These are phyloP conservation scores for Fabriciana adippe DNA, from an alignment of 2,888 invertebrate genomes.

Conservation along the genomic window DNA sequence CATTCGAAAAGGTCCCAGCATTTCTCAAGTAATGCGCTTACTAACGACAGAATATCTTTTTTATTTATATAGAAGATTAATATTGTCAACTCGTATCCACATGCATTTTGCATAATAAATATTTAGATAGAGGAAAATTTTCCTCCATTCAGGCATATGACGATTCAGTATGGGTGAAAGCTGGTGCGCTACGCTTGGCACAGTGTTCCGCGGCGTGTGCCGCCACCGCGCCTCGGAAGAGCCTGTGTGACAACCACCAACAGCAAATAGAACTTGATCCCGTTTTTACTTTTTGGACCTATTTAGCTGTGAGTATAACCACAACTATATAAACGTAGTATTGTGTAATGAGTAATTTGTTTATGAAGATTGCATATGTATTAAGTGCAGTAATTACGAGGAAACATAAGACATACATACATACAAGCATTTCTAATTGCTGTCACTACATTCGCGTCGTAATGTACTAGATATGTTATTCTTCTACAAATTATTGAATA, in stretches of 20 bases:
- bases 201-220: conserved; percentile 84
- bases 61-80: too few species aligned
- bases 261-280: conserved; percentile 84
- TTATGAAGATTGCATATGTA: neutral
- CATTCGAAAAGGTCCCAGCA: too few species aligned
- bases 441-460: too few species aligned
- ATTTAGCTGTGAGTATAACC: conserved; percentile 81
- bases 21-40: too few species aligned
- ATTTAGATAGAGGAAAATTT: conserved; percentile 29
- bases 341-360: neutral
- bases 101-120: neutral
- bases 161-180: conserved; percentile 56
- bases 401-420: too few species aligned
- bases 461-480: too few species aligned
- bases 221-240: conserved; percentile 78
- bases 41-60: too few species aligned
- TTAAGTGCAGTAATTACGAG: neutral
- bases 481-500: too few species aligned
- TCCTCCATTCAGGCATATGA: conserved; percentile 44
- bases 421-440: too few species aligned
- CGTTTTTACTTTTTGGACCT: conserved; percentile 87
- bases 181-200: conserved; percentile 59
- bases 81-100: neutral
- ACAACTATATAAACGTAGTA: too few species aligned
- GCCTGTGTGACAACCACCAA: conserved; percentile 83